phyloP scores from a whole-genome alignment of 2,797 vertebrate genomes.

The Acomys russatus region DNA sequence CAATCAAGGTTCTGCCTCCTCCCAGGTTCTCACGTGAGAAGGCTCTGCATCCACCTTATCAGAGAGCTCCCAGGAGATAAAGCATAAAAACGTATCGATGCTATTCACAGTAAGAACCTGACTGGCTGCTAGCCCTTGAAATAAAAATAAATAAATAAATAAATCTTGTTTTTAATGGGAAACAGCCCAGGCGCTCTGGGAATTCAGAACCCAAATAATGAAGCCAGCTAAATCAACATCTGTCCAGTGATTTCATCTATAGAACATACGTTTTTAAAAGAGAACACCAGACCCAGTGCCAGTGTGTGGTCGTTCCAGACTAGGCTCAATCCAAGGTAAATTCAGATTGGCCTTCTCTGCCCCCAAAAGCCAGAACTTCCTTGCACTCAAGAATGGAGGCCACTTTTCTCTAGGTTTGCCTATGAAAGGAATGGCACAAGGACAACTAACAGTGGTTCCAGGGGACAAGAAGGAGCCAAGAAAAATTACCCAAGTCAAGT shows the following conservation, averaged over 20 bases:
- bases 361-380: conserved; percentile 23
- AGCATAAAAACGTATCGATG: neutral
- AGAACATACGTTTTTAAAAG: conserved; percentile 34
- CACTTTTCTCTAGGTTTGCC: neutral
- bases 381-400: conserved; percentile 40
- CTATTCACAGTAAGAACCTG: conserved; percentile 46
- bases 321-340: conserved; percentile 44
- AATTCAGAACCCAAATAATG: conserved; percentile 67
- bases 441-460: conserved; percentile 42
- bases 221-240: conserved; percentile 72
- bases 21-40: neutral
- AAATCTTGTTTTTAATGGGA: conserved; percentile 63
- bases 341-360: conserved; percentile 39
- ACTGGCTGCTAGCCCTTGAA: conserved; percentile 56
- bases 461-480: conserved; percentile 67
- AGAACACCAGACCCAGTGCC: neutral
- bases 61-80: conserved; percentile 52
- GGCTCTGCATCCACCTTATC: neutral
- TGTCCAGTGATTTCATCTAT: conserved; percentile 55
- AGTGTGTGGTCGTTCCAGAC: neutral
- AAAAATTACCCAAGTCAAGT: neutral
- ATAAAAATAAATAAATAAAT: no score
- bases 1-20: conserved; percentile 8
- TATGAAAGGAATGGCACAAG: conserved; percentile 31
- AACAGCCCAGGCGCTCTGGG: conserved; percentile 19